phyloP scores from a whole-genome alignment of 2,888 invertebrate genomes.

The Timandra comae region DNA sequence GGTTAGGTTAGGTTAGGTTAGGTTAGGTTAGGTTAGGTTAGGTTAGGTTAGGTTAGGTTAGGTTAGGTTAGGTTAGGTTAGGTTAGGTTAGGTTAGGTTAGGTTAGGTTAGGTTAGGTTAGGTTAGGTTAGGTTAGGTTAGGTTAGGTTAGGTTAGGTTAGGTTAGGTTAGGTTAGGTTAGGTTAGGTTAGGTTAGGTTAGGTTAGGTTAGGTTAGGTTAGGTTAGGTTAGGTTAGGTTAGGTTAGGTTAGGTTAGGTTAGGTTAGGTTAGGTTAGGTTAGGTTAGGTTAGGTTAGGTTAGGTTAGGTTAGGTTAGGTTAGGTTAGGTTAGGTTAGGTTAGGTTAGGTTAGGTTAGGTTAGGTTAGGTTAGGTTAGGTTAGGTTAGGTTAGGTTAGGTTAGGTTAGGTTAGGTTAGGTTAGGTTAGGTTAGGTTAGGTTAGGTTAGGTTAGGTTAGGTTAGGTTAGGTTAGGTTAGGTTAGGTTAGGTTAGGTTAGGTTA shows the following conservation, averaged over 20 bases:
- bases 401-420: slow-evolving; percentile 11
- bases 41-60: slow-evolving; percentile 7
- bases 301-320: slow-evolving; percentile 15
- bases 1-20: slow-evolving; percentile 8
- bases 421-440: too few species aligned
- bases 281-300: slow-evolving; percentile 12
- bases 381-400: slow-evolving; percentile 17
- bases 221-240: slow-evolving; percentile 11
- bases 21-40: slow-evolving; percentile 7
- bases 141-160: slow-evolving; percentile 9
- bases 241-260: slow-evolving; percentile 10
- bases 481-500: too few species aligned
- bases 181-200: slow-evolving; percentile 10
- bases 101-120: slow-evolving; percentile 6
- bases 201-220: slow-evolving; percentile 11
- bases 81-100: slow-evolving; percentile 3
- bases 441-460: too few species aligned
- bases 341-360: slow-evolving; percentile 14
- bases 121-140: slow-evolving; percentile 2
- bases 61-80: slow-evolving; percentile 6
- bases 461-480: too few species aligned
- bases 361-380: slow-evolving; percentile 17
- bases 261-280: slow-evolving; percentile 11
- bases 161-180: slow-evolving; percentile 9
- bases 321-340: slow-evolving; percentile 13